phyloP scores from a whole-genome alignment of 2,113 vertebrate genomes.

The Heloderma charlesbogerti region DNA sequence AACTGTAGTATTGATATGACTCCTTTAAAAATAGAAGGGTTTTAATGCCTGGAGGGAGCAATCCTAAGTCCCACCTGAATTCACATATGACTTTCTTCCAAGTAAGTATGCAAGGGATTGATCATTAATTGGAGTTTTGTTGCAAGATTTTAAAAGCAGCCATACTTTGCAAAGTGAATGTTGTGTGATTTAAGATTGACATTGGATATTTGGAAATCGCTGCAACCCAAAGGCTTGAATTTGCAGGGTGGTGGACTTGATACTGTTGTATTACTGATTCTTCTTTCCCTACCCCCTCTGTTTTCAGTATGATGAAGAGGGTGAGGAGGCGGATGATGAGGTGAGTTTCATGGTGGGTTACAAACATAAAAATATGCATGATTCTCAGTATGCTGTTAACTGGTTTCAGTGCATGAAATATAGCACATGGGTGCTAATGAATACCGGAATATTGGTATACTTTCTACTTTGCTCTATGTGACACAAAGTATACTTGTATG shows the following conservation, averaged over 20 bases:
- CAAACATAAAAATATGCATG: not conserved
- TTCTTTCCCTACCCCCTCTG: constrained; percentile 50
- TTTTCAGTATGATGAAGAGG: constrained; percentile 96
- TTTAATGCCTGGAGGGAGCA: not conserved
- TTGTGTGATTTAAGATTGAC: not conserved
- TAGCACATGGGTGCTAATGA: not conserved
- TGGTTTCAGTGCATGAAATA: not conserved
- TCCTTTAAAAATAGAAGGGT: not conserved
- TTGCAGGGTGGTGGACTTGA: not conserved
- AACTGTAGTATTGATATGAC: not conserved
- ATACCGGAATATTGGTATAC: not conserved
- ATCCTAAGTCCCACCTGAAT: not conserved
- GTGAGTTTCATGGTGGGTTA: constrained; percentile 76
- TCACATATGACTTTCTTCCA: not conserved
- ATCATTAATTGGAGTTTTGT: not conserved
- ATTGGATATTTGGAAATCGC: not conserved
- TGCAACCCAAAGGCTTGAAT: not conserved
- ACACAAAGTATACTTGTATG: constrained; percentile 19
- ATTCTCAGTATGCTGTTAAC: not conserved
- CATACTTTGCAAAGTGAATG: not conserved
- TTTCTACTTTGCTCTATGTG: not conserved
- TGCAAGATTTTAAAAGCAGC: not conserved
- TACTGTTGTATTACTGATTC: constrained; percentile 15
- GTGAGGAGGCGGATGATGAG: constrained; percentile 98
- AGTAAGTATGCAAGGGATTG: not conserved